A percentile compares a stretch with the other conserved stretches of the same genome.
These are phyloP conservation scores for Euglossa dilemma DNA, from an alignment of 1,140 invertebrate genomes.

Conservation along the genomic window DNA sequence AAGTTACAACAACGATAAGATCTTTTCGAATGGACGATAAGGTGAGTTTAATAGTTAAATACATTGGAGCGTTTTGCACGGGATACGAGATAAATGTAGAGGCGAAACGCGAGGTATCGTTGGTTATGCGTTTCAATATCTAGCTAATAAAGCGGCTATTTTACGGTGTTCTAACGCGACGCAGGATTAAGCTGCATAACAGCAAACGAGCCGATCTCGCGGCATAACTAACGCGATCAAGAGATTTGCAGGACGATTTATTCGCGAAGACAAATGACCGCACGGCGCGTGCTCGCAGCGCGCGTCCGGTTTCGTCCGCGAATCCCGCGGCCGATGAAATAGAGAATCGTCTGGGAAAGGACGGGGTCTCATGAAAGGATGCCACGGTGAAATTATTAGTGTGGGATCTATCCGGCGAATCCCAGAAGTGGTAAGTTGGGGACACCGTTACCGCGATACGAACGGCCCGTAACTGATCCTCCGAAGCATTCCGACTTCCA, in stretches of 20 bases:
- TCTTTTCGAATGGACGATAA: too few relatives aligned
- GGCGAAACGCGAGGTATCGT: too few relatives aligned
- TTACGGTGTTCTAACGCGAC: conserved; percentile 26
- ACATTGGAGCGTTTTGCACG: neutral
- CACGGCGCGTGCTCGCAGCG: conserved; percentile 4
- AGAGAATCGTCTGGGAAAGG: conserved; percentile 43
- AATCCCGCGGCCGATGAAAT: conserved; percentile 22
- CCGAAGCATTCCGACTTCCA: conserved; percentile 55
- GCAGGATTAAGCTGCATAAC: neutral
- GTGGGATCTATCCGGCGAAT: conserved; percentile 68
- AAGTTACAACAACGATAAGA: too few relatives aligned
- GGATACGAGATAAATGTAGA: neutral
- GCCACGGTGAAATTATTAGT: conserved; percentile 70
- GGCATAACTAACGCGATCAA: conserved; percentile 29
- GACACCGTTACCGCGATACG: conserved; percentile 71
- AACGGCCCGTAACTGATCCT: conserved; percentile 26
- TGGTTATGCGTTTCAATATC: neutral
- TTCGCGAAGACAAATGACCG: conserved; percentile 23
- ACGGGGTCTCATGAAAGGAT: conserved; percentile 57
- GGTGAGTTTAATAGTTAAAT: neutral
- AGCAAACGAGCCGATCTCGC: neutral
- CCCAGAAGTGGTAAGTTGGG: conserved; percentile 28
- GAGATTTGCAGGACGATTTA: conserved; percentile 16
- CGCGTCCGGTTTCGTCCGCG: conserved; percentile 24
- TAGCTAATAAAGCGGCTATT: conserved; percentile 27